Evolutionary conservation across 1,140 invertebrate genomes (phyloP).

Genomic region (Oncopeltus fasciatus): DNA sequence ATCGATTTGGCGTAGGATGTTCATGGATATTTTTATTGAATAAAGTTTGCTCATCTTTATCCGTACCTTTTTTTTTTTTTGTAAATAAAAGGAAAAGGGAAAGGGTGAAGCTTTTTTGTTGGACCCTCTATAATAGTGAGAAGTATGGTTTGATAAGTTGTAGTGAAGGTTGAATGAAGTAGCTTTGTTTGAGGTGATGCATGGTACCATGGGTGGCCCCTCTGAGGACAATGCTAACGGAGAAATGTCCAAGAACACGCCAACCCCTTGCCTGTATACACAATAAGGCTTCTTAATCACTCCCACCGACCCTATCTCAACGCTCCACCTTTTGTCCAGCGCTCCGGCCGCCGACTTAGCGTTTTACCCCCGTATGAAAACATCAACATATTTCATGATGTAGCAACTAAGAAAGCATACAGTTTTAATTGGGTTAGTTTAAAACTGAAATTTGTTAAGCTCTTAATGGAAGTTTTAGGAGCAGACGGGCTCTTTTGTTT

Average conservation of each 20-base stretch:
- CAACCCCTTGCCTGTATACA: background rate
- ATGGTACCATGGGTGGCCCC: background rate
- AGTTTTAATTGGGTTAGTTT: constrained; percentile 6
- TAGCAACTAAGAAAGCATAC: background rate
- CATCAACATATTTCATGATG: constrained; percentile 3
- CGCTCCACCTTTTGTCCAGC: too few relatives aligned
- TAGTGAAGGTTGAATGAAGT: background rate
- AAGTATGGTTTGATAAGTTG: too few relatives aligned
- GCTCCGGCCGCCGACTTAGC: background rate
- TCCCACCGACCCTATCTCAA: background rate
- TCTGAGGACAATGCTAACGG: background rate
- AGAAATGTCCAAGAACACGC: constrained; percentile 5
- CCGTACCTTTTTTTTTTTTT: too few relatives aligned
- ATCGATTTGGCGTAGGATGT: too few relatives aligned
- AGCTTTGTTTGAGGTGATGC: constrained; percentile 5
- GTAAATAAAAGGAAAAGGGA: too few relatives aligned
- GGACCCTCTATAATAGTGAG: too few relatives aligned
- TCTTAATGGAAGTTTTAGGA: background rate
- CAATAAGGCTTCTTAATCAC: constrained; percentile 5
- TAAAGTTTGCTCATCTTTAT: too few relatives aligned
- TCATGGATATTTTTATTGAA: too few relatives aligned
- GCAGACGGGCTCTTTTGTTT: background rate
- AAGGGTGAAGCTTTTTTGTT: too few relatives aligned
- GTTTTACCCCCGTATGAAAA: background rate
- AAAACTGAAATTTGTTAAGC: constrained; percentile 3